These are phyloP conservation scores for Phrynocephalus guinanensis DNA, from an alignment of 2,797 vertebrate genomes.

Conservation along the genomic window DNA sequence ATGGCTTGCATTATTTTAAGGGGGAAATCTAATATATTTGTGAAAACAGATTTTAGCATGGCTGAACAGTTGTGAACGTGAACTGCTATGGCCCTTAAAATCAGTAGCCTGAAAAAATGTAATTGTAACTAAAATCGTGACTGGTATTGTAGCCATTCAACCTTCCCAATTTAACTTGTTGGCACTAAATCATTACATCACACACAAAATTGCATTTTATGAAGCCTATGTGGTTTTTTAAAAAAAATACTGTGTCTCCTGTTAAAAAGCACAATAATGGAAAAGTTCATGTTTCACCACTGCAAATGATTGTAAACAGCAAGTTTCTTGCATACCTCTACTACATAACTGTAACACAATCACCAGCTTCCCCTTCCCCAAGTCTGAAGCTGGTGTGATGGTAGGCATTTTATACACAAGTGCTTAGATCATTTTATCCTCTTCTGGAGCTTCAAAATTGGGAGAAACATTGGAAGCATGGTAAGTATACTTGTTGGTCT, in stretches of 20 bases:
- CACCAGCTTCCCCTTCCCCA: neutral
- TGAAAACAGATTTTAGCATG: neutral
- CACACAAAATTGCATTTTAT: neutral
- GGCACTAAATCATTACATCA: neutral
- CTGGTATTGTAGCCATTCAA: neutral
- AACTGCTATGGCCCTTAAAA: neutral
- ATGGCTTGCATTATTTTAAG: neutral
- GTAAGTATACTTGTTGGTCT: neutral
- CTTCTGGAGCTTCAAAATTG: neutral
- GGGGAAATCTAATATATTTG: neutral
- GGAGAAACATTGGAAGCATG: neutral
- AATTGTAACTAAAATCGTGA: neutral
- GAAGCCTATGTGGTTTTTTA: too few relatives aligned
- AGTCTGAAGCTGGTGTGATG: neutral
- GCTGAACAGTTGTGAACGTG: neutral
- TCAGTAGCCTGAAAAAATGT: neutral
- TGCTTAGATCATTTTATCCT: neutral
- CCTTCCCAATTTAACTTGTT: neutral
- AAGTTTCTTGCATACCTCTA: neutral
- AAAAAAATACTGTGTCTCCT: neutral
- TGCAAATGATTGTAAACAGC: neutral
- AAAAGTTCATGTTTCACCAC: neutral
- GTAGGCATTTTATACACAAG: neutral
- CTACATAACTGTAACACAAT: neutral
- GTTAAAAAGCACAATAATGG: neutral